A percentile compares a stretch with the other conserved stretches of the same genome.
Conservation (phyloP, 1,140 invertebrate species). For the Drosophila bocki region DNA sequence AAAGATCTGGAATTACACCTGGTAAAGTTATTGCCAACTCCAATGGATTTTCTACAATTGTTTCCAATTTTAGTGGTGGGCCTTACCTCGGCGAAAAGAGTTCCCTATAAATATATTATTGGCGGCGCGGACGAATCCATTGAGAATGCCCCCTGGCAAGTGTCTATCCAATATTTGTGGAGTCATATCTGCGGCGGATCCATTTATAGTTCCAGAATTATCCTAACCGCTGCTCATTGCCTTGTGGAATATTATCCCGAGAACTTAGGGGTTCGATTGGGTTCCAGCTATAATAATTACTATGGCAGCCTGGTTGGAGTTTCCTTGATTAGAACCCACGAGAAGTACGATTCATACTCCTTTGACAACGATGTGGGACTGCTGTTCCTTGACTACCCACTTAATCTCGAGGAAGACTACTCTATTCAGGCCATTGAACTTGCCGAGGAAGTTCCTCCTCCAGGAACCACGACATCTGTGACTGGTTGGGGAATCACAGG, state of each 20-base stretch:
- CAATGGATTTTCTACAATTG: not conserved
- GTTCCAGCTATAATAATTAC: slow-evolving; percentile 10
- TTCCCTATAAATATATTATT: not conserved
- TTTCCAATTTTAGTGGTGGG: not conserved
- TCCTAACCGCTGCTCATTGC: slow-evolving; percentile 87
- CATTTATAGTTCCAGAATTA: slow-evolving; percentile 84
- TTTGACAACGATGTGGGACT: slow-evolving; percentile 19
- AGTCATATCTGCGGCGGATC: slow-evolving; percentile 86
- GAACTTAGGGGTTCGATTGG: slow-evolving; percentile 5
- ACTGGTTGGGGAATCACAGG: slow-evolving; percentile 17
- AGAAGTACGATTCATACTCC: not conserved
- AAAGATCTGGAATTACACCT: not conserved
- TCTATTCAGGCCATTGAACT: slow-evolving; percentile 1
- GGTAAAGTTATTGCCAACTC: not conserved
- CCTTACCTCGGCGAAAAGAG: not conserved
- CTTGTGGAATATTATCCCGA: not conserved
- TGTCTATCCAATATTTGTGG: slow-evolving; percentile 85
- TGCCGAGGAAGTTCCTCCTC: not conserved
- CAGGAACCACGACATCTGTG: slow-evolving; percentile 3
- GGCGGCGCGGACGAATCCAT: slow-evolving; percentile 73
- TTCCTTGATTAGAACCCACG: not conserved
- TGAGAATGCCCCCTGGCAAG: slow-evolving; percentile 86
- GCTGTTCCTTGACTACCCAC: not conserved
- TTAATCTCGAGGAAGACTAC: not conserved
- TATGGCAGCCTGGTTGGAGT: slow-evolving; percentile 6